Base-by-base conservation (phyloP, 2,888 invertebrate species). In the Acrocyrtus sp. region DNA sequence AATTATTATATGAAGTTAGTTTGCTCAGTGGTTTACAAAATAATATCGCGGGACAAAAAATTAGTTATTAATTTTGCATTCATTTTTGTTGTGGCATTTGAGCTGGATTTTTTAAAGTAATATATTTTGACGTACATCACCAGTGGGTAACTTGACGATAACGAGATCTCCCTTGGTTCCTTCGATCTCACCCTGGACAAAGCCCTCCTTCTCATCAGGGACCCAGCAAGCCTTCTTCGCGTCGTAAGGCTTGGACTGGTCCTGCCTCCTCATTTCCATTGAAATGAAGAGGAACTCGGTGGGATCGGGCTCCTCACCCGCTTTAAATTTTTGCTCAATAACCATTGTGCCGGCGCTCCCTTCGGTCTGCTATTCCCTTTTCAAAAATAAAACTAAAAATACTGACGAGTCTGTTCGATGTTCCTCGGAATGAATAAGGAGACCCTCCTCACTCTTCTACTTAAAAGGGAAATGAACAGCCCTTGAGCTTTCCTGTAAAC, bases 181-280 rank as follows among this genome's bases (percentile, higher is more conserved):
- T 88, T 92, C 93, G 88, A 99, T 98, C 86, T 98, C 96, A 86
- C 96, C 98, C 87, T 94, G 91, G 83, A 96, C 85, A 89, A 94
- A 98, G 84, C 98, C 98, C 84, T 98, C 97, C 88, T 97, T 98
- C 83, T 96, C 95, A 86, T 95, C 94, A 83, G 98, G 97, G 82
- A 99, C 93, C 99, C 99, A 99, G 89, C 96, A 96, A 85, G 95
- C 94, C 89, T 98, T 99, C 90, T 99, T 99, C 88, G 94, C 95
- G 90, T 98, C 97, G 90, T 96, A 98, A 83, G 97, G 96, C 89
- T 95, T 96, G 88, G 95, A 94, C 88, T 97, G 96, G 87, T 97
- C 97, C 89, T 95, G 94, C 87, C 96, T 92, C 89, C 95, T 96
- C 88, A 95, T 95, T 88, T 96, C 96, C 85, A 96, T 90, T 82